Evolutionary conservation across 2,888 invertebrate genomes (phyloP).

Genomic region (Osmoderma eremita): DNA sequence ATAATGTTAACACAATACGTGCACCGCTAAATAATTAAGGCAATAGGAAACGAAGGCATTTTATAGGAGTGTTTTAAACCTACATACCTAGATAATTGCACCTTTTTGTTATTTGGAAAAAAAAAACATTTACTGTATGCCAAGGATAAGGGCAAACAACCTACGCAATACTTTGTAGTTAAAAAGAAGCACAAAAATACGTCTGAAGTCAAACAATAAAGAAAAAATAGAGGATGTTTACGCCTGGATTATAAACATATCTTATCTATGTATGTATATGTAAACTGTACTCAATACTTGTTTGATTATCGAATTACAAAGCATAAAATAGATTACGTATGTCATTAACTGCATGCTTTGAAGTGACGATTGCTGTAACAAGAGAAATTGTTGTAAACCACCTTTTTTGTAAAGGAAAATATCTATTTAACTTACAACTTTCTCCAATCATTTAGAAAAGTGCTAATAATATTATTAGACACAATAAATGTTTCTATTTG

Average conservation of each 20-base stretch:
- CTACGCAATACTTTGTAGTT: no score
- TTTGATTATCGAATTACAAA: not conserved
- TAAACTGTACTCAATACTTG: constrained; percentile 3
- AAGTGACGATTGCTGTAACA: not conserved
- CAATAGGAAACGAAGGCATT: constrained; percentile 19
- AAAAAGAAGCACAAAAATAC: no score
- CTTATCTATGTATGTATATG: constrained; percentile 22
- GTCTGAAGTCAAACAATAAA: no score
- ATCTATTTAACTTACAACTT: constrained; percentile 22
- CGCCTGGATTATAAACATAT: constrained; percentile 26
- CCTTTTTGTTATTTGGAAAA: constrained; percentile 1
- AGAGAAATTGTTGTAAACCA: not conserved
- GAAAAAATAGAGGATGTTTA: constrained; percentile 8
- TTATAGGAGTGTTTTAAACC: constrained; percentile 35
- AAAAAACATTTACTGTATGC: not conserved
- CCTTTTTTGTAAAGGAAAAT: constrained; percentile 20
- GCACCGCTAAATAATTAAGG: constrained; percentile 48
- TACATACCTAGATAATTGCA: constrained; percentile 37
- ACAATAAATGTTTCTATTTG: no score
- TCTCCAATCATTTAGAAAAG: constrained; percentile 1
- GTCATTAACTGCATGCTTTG: not conserved
- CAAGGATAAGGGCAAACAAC: no score
- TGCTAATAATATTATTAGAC: not conserved
- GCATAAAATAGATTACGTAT: no score
- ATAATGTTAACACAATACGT: constrained; percentile 50